A percentile compares a stretch with the other conserved stretches of the same genome.
Conservation (phyloP, 1,140 invertebrate species). For the Pseudomyrmex flavicornis region DNA sequence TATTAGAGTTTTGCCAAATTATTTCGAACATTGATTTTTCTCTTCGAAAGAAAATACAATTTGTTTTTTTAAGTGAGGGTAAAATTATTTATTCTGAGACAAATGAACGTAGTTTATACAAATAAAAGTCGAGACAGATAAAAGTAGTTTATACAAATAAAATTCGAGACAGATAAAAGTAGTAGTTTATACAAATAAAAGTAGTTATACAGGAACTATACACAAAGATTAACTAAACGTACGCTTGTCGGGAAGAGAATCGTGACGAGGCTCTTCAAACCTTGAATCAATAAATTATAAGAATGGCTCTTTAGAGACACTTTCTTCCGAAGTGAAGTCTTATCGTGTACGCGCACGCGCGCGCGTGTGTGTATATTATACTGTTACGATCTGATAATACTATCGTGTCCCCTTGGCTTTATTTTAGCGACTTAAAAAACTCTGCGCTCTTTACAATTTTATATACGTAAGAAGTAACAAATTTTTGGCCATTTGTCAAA, state of each 20-base stretch:
- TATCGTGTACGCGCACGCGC: neutral
- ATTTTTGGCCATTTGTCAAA: constrained; percentile 1
- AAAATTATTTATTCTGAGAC: constrained; percentile 67
- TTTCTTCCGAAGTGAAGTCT: constrained; percentile 15
- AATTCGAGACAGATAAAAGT: constrained; percentile 9
- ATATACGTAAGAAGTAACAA: neutral
- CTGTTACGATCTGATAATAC: constrained; percentile 51
- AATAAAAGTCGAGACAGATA: constrained; percentile 11
- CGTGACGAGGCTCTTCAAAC: neutral
- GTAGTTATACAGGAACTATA: constrained; percentile 74
- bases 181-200: neutral
- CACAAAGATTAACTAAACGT: constrained; percentile 58
- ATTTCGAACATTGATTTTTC: constrained; percentile 2
- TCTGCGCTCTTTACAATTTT: neutral
- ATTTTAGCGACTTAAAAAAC: constrained; percentile 22
- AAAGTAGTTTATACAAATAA: too few species aligned
- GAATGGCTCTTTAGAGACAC: constrained; percentile 46
- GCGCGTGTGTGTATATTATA: too few species aligned
- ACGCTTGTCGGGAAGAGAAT: constrained; percentile 24
- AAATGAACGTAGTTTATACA: too few species aligned
- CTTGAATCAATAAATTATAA: constrained; percentile 61
- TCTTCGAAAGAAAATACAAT: constrained; percentile 19
- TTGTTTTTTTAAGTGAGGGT: constrained; percentile 17
- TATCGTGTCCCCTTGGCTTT: constrained; percentile 16
- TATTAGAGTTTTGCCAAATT: neutral